phyloP scores from a whole-genome alignment of 1,140 invertebrate genomes.

The Procambarus clarkii region DNA sequence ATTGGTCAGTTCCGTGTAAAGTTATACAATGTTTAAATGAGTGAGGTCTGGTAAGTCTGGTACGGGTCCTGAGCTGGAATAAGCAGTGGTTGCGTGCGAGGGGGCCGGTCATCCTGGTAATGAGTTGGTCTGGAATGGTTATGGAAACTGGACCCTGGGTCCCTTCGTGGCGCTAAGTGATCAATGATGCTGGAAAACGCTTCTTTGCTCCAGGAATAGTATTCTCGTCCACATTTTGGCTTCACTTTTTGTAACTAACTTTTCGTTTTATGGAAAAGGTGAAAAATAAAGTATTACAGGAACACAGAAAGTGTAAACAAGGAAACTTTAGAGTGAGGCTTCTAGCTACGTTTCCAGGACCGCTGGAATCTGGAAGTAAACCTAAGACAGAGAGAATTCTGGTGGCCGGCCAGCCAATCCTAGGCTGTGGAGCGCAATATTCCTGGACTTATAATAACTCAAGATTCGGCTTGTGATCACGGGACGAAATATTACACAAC shows the following conservation, averaged over 20 bases:
- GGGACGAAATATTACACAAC: slow-evolving; percentile 34
- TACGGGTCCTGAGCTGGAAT: slow-evolving; percentile 36
- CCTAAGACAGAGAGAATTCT: slow-evolving; percentile 4
- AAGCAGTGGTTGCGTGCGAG: slow-evolving; percentile 42
- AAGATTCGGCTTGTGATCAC: slow-evolving; percentile 46
- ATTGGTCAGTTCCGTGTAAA: background rate
- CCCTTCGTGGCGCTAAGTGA: slow-evolving; percentile 7
- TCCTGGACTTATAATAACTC: slow-evolving; percentile 46
- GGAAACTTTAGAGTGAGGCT: background rate
- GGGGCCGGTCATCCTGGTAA: slow-evolving; percentile 36
- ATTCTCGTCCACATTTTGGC: background rate
- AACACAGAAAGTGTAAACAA: background rate
- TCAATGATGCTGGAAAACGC: slow-evolving; percentile 7
- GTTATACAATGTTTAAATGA: background rate
- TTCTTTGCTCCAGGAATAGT: background rate
- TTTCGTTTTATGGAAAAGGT: background rate
- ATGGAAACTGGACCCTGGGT: slow-evolving; percentile 34
- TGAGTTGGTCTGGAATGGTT: slow-evolving; percentile 50
- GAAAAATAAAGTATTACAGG: background rate
- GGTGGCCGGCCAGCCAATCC: background rate
- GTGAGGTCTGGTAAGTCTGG: background rate
- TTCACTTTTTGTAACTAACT: background rate
- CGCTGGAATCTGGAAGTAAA: background rate
- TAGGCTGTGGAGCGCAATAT: slow-evolving; percentile 7
- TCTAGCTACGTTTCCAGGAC: background rate